A percentile compares a stretch with the other conserved stretches of the same genome.
Conservation (phyloP, 2,797 vertebrate species). For the Enteromius argenteus region DNA sequence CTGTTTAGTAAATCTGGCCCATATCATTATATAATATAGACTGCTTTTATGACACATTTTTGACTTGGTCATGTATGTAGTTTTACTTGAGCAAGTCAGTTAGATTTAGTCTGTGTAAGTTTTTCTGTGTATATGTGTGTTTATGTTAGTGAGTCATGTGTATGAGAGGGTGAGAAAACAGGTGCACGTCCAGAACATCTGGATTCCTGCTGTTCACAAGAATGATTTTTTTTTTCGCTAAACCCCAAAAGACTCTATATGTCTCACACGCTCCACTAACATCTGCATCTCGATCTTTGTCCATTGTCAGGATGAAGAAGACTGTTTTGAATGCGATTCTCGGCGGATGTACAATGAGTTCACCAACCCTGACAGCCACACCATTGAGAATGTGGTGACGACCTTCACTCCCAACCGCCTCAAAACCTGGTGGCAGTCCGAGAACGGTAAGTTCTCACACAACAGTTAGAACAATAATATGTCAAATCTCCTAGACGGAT, state of each 20-base stretch:
- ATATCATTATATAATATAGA: neutral
- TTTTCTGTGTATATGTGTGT: neutral
- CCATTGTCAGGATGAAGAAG: slow-evolving; percentile 77
- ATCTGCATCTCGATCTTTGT: slow-evolving; percentile 42
- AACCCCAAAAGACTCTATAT: slow-evolving; percentile 12
- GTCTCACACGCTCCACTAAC: slow-evolving; percentile 29
- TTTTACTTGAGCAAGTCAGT: neutral
- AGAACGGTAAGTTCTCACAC: slow-evolving; percentile 79
- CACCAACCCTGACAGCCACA: slow-evolving; percentile 81
- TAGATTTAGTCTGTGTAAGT: neutral
- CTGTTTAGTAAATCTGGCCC: neutral
- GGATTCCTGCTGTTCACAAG: slow-evolving; percentile 32
- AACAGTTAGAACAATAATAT: neutral
- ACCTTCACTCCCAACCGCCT: slow-evolving; percentile 86
- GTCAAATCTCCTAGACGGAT: neutral
- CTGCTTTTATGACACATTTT: neutral
- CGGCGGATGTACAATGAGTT: slow-evolving; percentile 76
- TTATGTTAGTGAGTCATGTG: slow-evolving; percentile 15
- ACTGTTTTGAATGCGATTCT: slow-evolving; percentile 85
- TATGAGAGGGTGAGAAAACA: slow-evolving; percentile 34
- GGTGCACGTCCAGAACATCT: slow-evolving; percentile 54
- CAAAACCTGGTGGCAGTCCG: slow-evolving; percentile 91
- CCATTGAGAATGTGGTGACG: slow-evolving; percentile 88
- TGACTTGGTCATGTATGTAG: neutral
- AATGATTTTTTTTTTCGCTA: neutral